Base-by-base conservation (phyloP, 1,140 invertebrate species). In the Ephestia elutella region DNA sequence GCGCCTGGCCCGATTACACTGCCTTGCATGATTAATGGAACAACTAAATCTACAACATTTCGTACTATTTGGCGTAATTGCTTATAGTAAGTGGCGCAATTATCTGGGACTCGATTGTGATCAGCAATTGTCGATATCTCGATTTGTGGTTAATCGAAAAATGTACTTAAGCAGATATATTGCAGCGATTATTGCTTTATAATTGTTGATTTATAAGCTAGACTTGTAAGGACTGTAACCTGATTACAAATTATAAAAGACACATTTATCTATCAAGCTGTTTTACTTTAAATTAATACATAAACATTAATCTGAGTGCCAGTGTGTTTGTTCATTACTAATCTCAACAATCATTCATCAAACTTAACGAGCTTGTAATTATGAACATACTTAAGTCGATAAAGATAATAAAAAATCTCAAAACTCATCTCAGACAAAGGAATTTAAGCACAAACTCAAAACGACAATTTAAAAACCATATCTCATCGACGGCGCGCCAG, bases 381-480 rank as follows among this genome's bases (percentile, higher is more conserved):
- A 44, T 17, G 38, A 17, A 15, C 38, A 44, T 44, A 15, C 13
- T 17, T 44, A 15, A 15, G 13, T 15, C 1, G 38, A 44, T 44
- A 4, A 44, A 44, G 63, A 66, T 53, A 53, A 62, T 50, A 60
- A 62, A 75, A 63, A 65, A 66, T 69, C n/a, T 65, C 51, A 65
- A 50, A 50, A 50, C 21, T 28, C 50, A 25, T 53, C 19, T 25
- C 60, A 68, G 70, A 71, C 60, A 70, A 66, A 73, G 69, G 73
- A 80, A 80, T 80, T 79, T 66, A 49, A 74, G 59, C 60, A 62
- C 63, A 69, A 69, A 53, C 50, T 68, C 49, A 70, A 75, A 77
- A 74, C 67, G 71, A 75, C 76, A 78, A 80, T 78, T 80, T 73
- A 73, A 74, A 79, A 77, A 65, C 69, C 57, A 81, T 81, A 81